Percentiles rank a stretch among this genome's conserved stretches.
Evolutionary conservation across 2,888 invertebrate genomes (phyloP).

Genomic region (Lycophotia porphyrea): DNA sequence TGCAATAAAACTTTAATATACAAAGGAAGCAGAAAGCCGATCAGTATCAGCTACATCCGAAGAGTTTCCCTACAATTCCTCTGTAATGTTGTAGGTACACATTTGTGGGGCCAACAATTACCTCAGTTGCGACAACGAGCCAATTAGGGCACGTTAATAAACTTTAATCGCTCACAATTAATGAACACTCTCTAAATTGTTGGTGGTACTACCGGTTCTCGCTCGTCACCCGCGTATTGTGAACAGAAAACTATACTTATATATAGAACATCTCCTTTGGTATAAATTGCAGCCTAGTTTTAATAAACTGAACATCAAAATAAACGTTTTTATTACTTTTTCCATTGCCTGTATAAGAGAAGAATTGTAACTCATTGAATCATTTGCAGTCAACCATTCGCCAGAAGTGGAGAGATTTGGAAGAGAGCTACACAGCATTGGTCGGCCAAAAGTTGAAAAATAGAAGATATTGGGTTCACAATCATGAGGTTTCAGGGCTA

Average conservation of each 20-base stretch:
- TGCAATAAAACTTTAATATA: slow-evolving; percentile 17
- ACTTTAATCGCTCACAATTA: slow-evolving; percentile 78
- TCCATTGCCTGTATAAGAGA: not conserved
- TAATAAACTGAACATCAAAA: not conserved
- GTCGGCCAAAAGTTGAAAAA: not conserved
- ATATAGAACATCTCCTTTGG: not conserved
- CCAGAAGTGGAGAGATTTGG: not conserved
- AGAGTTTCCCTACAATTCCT: slow-evolving; percentile 21
- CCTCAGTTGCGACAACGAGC: slow-evolving; percentile 69
- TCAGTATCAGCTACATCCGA: slow-evolving; percentile 45
- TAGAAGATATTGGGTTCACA: not conserved
- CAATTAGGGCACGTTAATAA: slow-evolving; percentile 79
- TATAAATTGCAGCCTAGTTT: too few species aligned
- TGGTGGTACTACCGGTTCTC: slow-evolving; percentile 56
- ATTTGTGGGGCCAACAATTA: slow-evolving; percentile 69
- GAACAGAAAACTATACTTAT: not conserved
- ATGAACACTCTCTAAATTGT: slow-evolving; percentile 67
- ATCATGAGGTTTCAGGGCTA: not conserved
- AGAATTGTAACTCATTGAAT: not conserved
- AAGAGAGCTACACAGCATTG: not conserved
- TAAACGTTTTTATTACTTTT: not conserved
- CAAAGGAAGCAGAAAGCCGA: slow-evolving; percentile 47
- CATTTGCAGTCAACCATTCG: not conserved
- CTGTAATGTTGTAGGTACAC: slow-evolving; percentile 44
- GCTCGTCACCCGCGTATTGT: slow-evolving; percentile 31